Evolutionary conservation across 2,797 vertebrate genomes (phyloP).

Genomic region (Leptodactylus fallax): DNA sequence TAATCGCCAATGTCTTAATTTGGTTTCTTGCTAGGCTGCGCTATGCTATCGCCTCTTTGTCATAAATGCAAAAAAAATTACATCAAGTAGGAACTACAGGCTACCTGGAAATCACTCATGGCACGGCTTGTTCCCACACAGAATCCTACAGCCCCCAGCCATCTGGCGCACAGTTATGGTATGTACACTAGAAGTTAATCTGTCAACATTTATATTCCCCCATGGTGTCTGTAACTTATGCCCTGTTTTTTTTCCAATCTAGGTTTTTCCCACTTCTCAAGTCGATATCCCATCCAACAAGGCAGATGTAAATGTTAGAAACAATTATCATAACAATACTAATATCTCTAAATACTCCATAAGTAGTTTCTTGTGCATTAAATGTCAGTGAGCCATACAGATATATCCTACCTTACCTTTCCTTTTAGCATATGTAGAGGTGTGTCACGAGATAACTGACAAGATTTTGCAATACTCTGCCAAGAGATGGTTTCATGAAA

Average conservation of each 20-base stretch:
- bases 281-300: background rate
- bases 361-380: background rate
- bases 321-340: background rate
- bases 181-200: conserved; percentile 66
- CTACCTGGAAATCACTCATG: conserved; percentile 32
- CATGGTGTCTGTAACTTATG: conserved; percentile 66
- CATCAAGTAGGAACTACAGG: background rate
- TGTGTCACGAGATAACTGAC: too few species aligned
- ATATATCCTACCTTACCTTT: too few species aligned
- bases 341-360: background rate
- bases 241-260: conserved; percentile 66
- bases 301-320: background rate
- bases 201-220: conserved; percentile 65
- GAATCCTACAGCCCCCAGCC: conserved; percentile 16
- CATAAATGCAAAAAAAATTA: conserved; percentile 7
- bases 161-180: conserved; percentile 61
- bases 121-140: background rate
- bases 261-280: conserved; percentile 46
- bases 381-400: background rate
- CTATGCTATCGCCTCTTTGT: background rate
- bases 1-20: conserved; percentile 26
- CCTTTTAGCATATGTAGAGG: too few species aligned
- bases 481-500: too few species aligned
- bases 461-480: too few species aligned
- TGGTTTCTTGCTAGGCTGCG: background rate